Base-by-base conservation (phyloP, 2,113 vertebrate genomes). In the Trematocara macrostoma region DNA sequence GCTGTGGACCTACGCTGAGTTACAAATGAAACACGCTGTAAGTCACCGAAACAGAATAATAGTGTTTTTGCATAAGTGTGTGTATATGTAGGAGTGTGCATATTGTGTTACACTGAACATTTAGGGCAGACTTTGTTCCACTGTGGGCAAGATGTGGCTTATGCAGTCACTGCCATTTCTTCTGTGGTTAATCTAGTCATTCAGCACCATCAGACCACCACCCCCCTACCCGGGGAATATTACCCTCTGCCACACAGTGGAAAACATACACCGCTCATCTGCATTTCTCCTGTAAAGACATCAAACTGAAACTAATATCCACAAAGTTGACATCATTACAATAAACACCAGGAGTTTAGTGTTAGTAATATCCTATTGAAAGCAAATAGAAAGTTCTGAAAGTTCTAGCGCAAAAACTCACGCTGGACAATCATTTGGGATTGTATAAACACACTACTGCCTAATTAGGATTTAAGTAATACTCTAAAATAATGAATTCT, bases 1-100 rank as follows among this genome's bases (percentile, higher is more conserved):
- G 69, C 78, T 23, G 12, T 3, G 38, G 88, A 89, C 88, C 84
- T 67, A 84, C 14, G 64, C 52, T 81, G 83, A 85, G 88, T 82
- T 91, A 94, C 87, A 94, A 93, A 96, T 95, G 89, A 94, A 95
- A 95, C 93, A 94, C 88, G 52, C 92, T 67, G 88, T 87, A 92
- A 95, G 92, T 94, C 92, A 92, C 26, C 2, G 45, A 82, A 83
- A 78, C 76, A 88, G 78, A 87, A 88, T 74, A 84, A 86, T 82
- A 80, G 52, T 76, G 79, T 83, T 82, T 93, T 87, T 78, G 79
- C 78, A 84, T 84, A 53, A 26, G 61, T 80, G 42, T 81, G 47
- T 53, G 53, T 91, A 76, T 84, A 84, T 23, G 47, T 69, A 78
- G 5, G 61, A 84, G 82, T 3, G 40, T 55, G 29, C 76, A 89